Base-by-base conservation (phyloP, 2,888 invertebrate species). In the Drosophila paramelanica region DNA sequence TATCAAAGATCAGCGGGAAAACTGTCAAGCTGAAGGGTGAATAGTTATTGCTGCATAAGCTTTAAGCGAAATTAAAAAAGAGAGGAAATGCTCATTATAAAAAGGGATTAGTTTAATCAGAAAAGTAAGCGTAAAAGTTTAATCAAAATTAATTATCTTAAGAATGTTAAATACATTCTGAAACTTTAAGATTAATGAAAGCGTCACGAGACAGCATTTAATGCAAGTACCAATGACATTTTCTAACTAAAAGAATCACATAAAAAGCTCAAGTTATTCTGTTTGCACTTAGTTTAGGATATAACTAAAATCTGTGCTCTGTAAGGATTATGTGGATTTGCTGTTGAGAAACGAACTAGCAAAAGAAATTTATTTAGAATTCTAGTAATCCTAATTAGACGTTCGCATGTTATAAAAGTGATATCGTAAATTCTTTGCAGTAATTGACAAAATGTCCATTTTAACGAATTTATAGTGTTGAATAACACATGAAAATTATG, bases 11-110 rank as follows among this genome's bases (percentile, higher is more conserved):
- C 45, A 51, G 66, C 43, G 52, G 10, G 8, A 8, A 65, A 56
- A 61, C 53, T 67, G 72, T 67, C 71, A 59, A 43, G 50, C 59
- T 59, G 36, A 31, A 55, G 67, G 49, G 52, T 46, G 53, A 42
- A 41, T 41, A 41, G 17, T 61, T 58, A 67, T 67, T 67, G 67
- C 58, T 47, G 59, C 31, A 67, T 52, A 58, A 60, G 42, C 67
- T 27, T 33, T 46, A 59, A 46, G 41, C 20, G 14, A 11, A 43
- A 27, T 14, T 46, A 25, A 33, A 20, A 33, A 10, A 13, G 7
- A 23, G 23, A 10, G 41, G 36, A 49, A 50, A 49, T 52, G 33
- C 47, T 65, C 49, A 65, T 47, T 65, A 62, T 31, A 52, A 36
- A 20, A 46, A 36, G 53, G 53, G 52, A 53, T 53, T 47, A 33